Evolutionary conservation across 2,113 vertebrate genomes (phyloP).

Genomic region (Deroptyus accipitrinus): DNA sequence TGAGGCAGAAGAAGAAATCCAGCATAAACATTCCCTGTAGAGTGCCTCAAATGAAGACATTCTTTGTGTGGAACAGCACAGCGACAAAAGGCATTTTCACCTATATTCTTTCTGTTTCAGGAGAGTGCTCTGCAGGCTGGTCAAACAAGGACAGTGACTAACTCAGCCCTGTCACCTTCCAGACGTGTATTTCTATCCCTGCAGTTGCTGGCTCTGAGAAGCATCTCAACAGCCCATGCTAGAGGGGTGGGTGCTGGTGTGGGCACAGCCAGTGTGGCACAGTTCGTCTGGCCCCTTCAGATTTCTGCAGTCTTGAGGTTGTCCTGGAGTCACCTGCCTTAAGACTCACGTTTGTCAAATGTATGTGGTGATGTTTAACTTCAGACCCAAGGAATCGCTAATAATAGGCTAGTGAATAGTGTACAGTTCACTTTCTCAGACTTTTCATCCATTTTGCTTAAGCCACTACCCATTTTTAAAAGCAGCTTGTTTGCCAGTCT

Average conservation of each 20-base stretch:
- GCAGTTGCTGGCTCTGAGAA: background rate
- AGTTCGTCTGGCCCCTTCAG: background rate
- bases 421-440: background rate
- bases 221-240: background rate
- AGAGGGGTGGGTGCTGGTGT: background rate
- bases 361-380: background rate
- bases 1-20: conserved; percentile 16
- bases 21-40: background rate
- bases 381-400: background rate
- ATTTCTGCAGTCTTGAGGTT: background rate
- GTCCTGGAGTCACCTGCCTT: background rate
- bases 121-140: background rate
- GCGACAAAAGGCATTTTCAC: background rate
- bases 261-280: background rate
- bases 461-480: background rate
- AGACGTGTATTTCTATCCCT: background rate
- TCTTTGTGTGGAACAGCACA: background rate
- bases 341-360: background rate
- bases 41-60: background rate
- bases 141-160: background rate
- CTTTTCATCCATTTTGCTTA: background rate
- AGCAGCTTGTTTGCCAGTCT: background rate
- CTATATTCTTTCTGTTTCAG: background rate
- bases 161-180: background rate
- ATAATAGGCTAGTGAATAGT: background rate